Conservation (phyloP, 2,888 invertebrate genomes). For the Lycaena phlaeas region DNA sequence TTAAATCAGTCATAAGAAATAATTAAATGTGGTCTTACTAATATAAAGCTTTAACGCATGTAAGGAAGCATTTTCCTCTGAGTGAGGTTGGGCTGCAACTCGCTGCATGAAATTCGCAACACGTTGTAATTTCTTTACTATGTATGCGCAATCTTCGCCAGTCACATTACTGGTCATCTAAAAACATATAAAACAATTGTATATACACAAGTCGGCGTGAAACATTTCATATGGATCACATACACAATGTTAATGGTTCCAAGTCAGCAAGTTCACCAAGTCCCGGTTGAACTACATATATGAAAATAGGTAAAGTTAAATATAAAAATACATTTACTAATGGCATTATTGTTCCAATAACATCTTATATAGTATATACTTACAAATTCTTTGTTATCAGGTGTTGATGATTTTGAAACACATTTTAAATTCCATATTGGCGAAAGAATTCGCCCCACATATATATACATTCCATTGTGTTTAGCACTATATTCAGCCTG, state of each 20-base stretch:
- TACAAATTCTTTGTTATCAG: constrained; percentile 73
- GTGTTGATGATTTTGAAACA: constrained; percentile 72
- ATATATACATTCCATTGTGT: constrained; percentile 94
- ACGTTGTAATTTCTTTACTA: constrained; percentile 83
- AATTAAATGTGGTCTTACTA: constrained; percentile 35
- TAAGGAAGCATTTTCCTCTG: constrained; percentile 81
- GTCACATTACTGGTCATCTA: constrained; percentile 79
- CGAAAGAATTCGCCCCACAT: constrained; percentile 88
- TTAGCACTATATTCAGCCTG: constrained; percentile 77
- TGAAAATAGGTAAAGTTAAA: no score
- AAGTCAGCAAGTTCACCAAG: no score
- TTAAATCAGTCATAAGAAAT: no score
- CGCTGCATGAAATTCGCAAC: constrained; percentile 79
- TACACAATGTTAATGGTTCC: no score
- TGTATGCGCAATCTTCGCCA: constrained; percentile 79
- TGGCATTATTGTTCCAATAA: no score
- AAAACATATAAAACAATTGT: constrained; percentile 22
- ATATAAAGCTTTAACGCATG: constrained; percentile 83
- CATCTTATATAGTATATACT: no score
- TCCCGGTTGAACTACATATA: no score
- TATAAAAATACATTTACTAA: no score
- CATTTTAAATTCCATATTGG: constrained; percentile 91
- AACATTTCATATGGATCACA: no score
- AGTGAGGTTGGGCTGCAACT: constrained; percentile 45
- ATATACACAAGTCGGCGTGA: constrained; percentile 2